Base-by-base conservation (phyloP, 2,888 invertebrate genomes). In the Aphelenchoides bicaudatus region DNA sequence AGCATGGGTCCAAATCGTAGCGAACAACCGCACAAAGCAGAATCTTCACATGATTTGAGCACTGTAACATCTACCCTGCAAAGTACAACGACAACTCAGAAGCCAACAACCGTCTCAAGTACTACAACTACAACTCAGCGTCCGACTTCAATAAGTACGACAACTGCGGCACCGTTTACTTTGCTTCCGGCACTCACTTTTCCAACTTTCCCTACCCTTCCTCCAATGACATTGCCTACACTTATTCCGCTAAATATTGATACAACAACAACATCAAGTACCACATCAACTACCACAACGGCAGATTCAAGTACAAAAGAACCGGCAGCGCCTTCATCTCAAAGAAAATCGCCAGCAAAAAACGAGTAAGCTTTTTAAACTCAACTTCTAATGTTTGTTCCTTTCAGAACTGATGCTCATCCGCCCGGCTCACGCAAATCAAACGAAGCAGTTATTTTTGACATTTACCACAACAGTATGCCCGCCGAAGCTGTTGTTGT, bases 401-500 rank as follows among this genome's bases (percentile, higher is more conserved):
- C 25, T 19, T 43, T 21, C 16, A 43, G 43, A 43, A 21, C 43
- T 43, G 43, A 43, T 21, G 38, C 49, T 6, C 49, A 49, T 5
- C 49, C 49, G 39, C 49, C 49, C 38, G 49, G 49, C 43, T 39
- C 62, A 13, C 53, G 56, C 28, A 34, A 27, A 30, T 54, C 63
- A 28, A 58, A 56, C 2, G 61, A 71, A 10, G 71, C 74, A 23
- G 67, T 78, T n/a, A 63, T 66, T 38, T 79, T 78, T 60, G 78
- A 78, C 61, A 72, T 78, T 39, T 78, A 74, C 71, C 73, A 79
- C 62, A 72, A 77, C 53, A 75, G 76, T 23, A 72, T 72, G 34
- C 71, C 77, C 4, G 74, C 77, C 19, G 73, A 76, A 39, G 78
- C 76, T 3, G 78, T 78, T 2, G 78, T 78, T n/a, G 78, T 78